Evolutionary conservation across 1,140 invertebrate genomes (phyloP).

Genomic region (Chrysomallon squamiferum): DNA sequence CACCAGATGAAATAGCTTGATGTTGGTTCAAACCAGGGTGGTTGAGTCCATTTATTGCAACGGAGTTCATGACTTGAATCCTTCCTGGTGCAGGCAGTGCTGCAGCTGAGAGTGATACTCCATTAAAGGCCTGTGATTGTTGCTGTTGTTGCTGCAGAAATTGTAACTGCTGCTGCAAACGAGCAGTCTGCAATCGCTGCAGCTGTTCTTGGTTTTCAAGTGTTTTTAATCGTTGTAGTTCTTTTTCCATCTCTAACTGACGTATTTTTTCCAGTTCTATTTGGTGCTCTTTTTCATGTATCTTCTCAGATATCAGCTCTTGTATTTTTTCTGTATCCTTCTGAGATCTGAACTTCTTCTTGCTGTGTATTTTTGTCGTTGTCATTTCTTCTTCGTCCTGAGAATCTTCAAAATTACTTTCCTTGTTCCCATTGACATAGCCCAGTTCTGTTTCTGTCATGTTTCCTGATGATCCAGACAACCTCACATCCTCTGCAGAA

Average conservation of each 20-base stretch:
- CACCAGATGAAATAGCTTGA: conserved; percentile 11
- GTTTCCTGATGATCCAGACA: conserved; percentile 19
- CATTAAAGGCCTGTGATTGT: not conserved
- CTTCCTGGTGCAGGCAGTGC: no score
- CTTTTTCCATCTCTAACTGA: conserved; percentile 39
- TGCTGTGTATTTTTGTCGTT: conserved; percentile 30
- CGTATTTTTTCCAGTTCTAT: conserved; percentile 35
- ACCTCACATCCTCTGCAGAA: conserved; percentile 25
- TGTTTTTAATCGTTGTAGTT: conserved; percentile 35
- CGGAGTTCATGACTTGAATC: no score
- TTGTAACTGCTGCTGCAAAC: conserved; percentile 28
- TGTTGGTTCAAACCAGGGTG: conserved; percentile 25
- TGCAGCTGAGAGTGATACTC: no score
- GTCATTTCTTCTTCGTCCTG: not conserved
- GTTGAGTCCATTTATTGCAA: not conserved
- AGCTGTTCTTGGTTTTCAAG: conserved; percentile 40
- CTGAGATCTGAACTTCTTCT: conserved; percentile 41
- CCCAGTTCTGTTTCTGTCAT: conserved; percentile 46
- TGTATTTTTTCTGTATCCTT: conserved; percentile 20
- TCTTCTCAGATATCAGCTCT: conserved; percentile 17
- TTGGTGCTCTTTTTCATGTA: conserved; percentile 34
- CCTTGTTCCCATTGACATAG: conserved; percentile 37
- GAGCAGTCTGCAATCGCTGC: conserved; percentile 36
- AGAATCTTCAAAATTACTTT: not conserved
- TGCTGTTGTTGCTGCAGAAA: conserved; percentile 26